Conservation (phyloP, 2,888 invertebrate genomes). For the Aporophyla nigra region DNA sequence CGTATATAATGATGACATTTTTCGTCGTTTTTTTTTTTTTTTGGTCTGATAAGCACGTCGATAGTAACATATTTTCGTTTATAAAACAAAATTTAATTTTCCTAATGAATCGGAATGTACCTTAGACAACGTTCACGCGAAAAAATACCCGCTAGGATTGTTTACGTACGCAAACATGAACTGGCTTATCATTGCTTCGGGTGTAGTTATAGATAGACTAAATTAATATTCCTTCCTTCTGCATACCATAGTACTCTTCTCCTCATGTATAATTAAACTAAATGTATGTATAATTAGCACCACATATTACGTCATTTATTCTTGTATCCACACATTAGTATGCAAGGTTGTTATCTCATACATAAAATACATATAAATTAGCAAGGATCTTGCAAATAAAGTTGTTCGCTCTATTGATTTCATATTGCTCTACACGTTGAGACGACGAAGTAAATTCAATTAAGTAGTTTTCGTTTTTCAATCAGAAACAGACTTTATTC, state of each 20-base stretch:
- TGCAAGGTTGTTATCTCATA: constrained; percentile 50
- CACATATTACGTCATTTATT: constrained; percentile 49
- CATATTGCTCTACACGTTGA: constrained; percentile 7
- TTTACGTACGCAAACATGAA: too few species aligned
- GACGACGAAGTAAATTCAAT: not conserved
- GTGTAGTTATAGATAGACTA: constrained; percentile 5
- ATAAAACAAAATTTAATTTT: not conserved
- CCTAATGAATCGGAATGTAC: not conserved
- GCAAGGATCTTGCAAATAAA: constrained; percentile 45
- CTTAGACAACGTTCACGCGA: too few species aligned
- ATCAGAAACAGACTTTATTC: not conserved
- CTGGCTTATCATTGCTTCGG: not conserved
- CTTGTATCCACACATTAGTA: constrained; percentile 39
- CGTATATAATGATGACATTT: constrained; percentile 3
- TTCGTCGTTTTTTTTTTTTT: not conserved
- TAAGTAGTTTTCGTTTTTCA: not conserved
- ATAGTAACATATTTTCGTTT: not conserved
- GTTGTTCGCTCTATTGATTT: constrained; percentile 13
- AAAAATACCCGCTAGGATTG: too few species aligned
- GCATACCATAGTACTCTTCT: not conserved
- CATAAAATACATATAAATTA: constrained; percentile 49
- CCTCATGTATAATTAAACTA: constrained; percentile 27
- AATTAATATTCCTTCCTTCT: constrained; percentile 1
- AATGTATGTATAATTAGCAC: constrained; percentile 36
- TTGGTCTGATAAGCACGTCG: not conserved